Base-by-base conservation (phyloP, 2,888 invertebrate genomes). In the Drosophila picticornis region DNA sequence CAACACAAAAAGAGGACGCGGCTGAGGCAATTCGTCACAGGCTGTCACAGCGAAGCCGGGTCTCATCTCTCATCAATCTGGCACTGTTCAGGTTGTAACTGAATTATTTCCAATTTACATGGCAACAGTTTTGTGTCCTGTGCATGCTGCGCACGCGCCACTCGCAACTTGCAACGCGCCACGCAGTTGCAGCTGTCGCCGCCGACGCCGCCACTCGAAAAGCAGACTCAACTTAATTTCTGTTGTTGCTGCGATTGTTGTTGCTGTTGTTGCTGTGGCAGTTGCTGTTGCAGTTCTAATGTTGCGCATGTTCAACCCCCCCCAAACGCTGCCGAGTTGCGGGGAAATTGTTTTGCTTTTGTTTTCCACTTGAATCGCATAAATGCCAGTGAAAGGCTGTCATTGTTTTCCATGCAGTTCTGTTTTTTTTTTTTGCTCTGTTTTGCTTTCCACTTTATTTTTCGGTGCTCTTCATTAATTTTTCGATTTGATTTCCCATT, bases 341-440 rank as follows among this genome's bases (percentile, higher is more conserved):
- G 25, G 61, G 72, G 55, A 70, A 64, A 55, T n/a, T n/a, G n/a
- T n/a, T n/a, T n/a, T 58, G 84, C 87, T 83, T 87, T 87, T 85
- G 85, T 88, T 86, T 86, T 81, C 86, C 86, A 88, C 86, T 88
- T 80, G 81, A 84, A 65, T 63, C 40, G 36, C 22, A 34, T n/a
- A 46, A 46, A 46, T 46, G 46, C 46, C 46, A 46, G 22, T 4
- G 46, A 46, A 46, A 46, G 50, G 58, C 52, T 40, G 72, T 67
- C 83, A 72, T 82, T 87, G 87, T 84, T 75, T 55, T 38, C n/a
- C 75, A 72, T 74, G 63, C 61, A 53, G 72, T 72, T 83, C 70
- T 73, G 11, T 19, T 25, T 19, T 34, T 19, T 36, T 16, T 6
- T 11, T 11, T 13, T 6, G 27, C 19, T 55, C 11, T 71, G 56